Evolutionary conservation across 2,888 invertebrate species (phyloP).

Genomic region (Neoscelio sp.): DNA sequence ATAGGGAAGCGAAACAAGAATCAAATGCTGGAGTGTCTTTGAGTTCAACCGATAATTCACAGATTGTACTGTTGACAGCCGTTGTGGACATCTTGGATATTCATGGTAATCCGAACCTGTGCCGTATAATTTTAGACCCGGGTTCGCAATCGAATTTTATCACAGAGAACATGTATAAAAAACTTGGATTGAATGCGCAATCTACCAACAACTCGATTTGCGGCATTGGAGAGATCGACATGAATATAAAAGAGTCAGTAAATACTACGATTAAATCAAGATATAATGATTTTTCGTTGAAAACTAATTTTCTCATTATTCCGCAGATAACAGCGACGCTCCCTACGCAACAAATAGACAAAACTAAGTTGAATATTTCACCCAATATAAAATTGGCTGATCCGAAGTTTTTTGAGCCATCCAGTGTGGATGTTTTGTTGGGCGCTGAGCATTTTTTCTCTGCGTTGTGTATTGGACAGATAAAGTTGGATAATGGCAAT

Average conservation of each 20-base stretch:
- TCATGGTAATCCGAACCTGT: background rate
- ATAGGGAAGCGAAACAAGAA: background rate
- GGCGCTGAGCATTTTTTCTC: slow-evolving; percentile 25
- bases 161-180: background rate
- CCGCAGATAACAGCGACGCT: slow-evolving; percentile 23
- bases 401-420: slow-evolving; percentile 19
- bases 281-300: slow-evolving; percentile 16
- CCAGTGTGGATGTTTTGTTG: slow-evolving; percentile 1
- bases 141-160: slow-evolving; percentile 15
- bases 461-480: slow-evolving; percentile 19
- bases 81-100: slow-evolving; percentile 1
- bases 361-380: slow-evolving; percentile 12
- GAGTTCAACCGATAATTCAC: background rate
- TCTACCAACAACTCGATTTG: slow-evolving; percentile 12
- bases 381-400: slow-evolving; percentile 32
- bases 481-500: slow-evolving; percentile 4
- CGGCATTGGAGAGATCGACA: slow-evolving; percentile 25
- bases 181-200: slow-evolving; percentile 10
- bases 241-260: slow-evolving; percentile 15
- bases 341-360: slow-evolving; percentile 28
- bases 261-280: slow-evolving; percentile 24
- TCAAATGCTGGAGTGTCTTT: background rate
- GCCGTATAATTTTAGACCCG: background rate
- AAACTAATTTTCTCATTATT: slow-evolving; percentile 24
- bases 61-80: slow-evolving; percentile 3